Base-by-base conservation (phyloP, 2,888 invertebrate species). In the Epirrhoe tristata region DNA sequence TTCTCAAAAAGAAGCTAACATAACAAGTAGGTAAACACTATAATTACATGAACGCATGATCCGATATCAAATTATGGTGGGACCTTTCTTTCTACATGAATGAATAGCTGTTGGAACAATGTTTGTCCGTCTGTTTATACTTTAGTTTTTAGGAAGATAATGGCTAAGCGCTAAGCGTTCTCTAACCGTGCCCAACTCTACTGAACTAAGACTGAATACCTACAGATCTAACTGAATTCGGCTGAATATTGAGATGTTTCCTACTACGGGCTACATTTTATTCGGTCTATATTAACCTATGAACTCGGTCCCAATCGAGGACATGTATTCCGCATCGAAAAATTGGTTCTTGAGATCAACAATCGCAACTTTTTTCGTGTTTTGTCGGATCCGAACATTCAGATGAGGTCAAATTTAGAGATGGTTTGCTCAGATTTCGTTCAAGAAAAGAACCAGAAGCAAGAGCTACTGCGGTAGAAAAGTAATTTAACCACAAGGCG, bases 401-500 rank as follows among this genome's bases (percentile, higher is more conserved):
- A 3, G 24, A 24, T 24, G 24, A 2, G 24, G 3, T 24, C 24
- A 24, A 2, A 24, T 24, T 24, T 24, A 24, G 24, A 24, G 24
- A 24, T 24, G 24, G 12, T 43, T 12, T 39, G 12, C 10, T 32
- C 53, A 46, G 12, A 12, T 43, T 43, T 10, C 39, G 39, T 12
- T 43, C 12, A 43, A 4, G 34, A 7, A 51, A 16, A 53, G 32
- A 62, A 32, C 32, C 61, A 54, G 39, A 5, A 17, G 58, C 57
- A 53, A 34, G 58, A 43, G 52, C 55, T 14, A 48, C 56, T 58
- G 17, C 51, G 54, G 55, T 71, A 57, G 62, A 39, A 74, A 73
- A 72, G 70, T 74, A 77, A 76, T 70, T 72, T 75, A 77, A 77
- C 70, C 67, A 57, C 70, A 68, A 80, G 85, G 85, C 84, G 87